These are phyloP conservation scores for Emydura subglobosa DNA, from an alignment of 2,113 vertebrate genomes.

Conservation along the genomic window DNA sequence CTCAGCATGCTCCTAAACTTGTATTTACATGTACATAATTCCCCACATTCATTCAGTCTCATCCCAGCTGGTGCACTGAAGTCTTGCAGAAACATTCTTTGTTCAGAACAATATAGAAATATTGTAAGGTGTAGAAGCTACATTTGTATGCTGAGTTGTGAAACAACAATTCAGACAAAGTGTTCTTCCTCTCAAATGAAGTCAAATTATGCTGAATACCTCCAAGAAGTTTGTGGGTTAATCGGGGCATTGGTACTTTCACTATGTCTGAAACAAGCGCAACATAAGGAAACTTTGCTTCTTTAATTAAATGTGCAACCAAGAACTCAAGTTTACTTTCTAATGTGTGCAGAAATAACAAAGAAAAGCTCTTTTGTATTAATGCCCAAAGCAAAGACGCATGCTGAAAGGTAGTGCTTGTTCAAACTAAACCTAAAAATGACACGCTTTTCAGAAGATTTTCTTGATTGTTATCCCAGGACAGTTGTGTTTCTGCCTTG, in stretches of 20 bases:
- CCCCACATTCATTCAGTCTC: slow-evolving; percentile 11
- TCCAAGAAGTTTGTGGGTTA: neutral
- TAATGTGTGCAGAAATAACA: slow-evolving; percentile 20
- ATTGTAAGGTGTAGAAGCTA: neutral
- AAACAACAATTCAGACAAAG: neutral
- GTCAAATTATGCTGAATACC: neutral
- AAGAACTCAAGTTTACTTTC: slow-evolving; percentile 11
- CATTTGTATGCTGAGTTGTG: neutral
- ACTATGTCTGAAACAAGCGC: neutral
- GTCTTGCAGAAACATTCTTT: rapidly evolving
- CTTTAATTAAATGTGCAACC: neutral
- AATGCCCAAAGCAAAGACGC: neutral
- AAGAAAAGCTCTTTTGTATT: slow-evolving; percentile 3
- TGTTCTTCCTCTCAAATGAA: neutral
- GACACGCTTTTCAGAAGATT: slow-evolving; percentile 42
- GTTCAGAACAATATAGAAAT: neutral
- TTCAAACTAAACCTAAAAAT: slow-evolving; percentile 51
- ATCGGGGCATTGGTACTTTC: neutral
- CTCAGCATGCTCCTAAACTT: neutral
- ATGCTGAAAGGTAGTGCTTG: neutral
- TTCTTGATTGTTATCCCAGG: neutral
- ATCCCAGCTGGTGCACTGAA: neutral
- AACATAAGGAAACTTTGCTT: neutral
- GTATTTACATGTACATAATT: slow-evolving; percentile 28
- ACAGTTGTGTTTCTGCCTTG: neutral